Evolutionary conservation across 2,113 vertebrate genomes (phyloP).

Genomic region (Notothenia rossii): DNA sequence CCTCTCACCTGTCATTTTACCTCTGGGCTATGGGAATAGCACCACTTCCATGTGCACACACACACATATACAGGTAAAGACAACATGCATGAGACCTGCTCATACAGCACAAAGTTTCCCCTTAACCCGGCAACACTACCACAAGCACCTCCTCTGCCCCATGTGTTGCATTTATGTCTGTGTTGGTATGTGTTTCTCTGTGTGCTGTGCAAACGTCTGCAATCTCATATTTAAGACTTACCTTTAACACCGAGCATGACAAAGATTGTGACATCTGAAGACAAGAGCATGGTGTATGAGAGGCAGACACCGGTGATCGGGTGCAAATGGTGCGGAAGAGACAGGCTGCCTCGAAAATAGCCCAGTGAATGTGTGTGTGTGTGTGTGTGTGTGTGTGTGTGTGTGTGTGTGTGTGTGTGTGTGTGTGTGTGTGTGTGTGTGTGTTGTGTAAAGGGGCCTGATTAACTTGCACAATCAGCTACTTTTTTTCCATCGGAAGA

Average conservation of each 20-base stretch:
- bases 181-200: slow-evolving; percentile 5
- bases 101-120: slow-evolving; percentile 32
- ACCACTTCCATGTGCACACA: slow-evolving; percentile 50
- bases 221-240: slow-evolving; percentile 14
- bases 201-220: slow-evolving; percentile 1
- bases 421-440: slow-evolving; percentile 15
- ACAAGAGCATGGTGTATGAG: slow-evolving; percentile 13
- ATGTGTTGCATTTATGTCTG: slow-evolving; percentile 14
- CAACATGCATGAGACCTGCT: slow-evolving; percentile 44
- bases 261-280: slow-evolving; percentile 2
- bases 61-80: slow-evolving; percentile 15
- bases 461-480: slow-evolving; percentile 63
- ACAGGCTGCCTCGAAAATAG: slow-evolving; percentile 37
- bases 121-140: slow-evolving; percentile 13
- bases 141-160: background rate
- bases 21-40: slow-evolving; percentile 66
- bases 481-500: slow-evolving; percentile 52
- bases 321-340: slow-evolving; percentile 11
- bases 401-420: slow-evolving; percentile 10
- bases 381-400: slow-evolving; percentile 21
- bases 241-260: slow-evolving; percentile 8
- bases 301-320: slow-evolving; percentile 21
- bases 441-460: slow-evolving; percentile 31
- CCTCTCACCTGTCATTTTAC: slow-evolving; percentile 79
- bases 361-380: slow-evolving; percentile 18